A percentile compares a stretch with the other conserved stretches of the same genome.
phyloP scores from a whole-genome alignment of 2,888 invertebrate genomes.

The Mamestra brassicae region DNA sequence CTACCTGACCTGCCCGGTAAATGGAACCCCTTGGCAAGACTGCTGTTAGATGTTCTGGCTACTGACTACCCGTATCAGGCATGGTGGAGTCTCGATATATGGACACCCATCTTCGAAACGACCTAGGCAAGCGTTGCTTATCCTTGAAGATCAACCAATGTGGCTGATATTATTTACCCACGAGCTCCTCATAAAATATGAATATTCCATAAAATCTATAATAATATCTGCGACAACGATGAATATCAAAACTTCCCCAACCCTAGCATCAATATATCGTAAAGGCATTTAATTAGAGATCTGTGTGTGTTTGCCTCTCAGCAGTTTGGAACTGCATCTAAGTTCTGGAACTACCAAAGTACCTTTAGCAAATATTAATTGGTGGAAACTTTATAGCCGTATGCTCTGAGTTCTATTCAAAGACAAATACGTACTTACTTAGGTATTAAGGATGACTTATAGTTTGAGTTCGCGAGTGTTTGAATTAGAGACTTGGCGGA shows the following conservation, averaged over 20 bases:
- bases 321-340: constrained; percentile 75
- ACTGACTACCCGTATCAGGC: too few relatives aligned
- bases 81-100: too few relatives aligned
- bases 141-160: too few relatives aligned
- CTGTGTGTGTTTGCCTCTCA: constrained; percentile 61
- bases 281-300: constrained; percentile 69
- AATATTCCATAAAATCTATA: neutral
- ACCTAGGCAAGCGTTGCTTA: too few relatives aligned
- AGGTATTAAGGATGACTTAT: constrained; percentile 71
- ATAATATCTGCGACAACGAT: too few relatives aligned
- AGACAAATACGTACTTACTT: constrained; percentile 77
- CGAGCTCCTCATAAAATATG: neutral
- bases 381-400: constrained; percentile 74
- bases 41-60: too few relatives aligned
- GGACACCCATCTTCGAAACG: too few relatives aligned
- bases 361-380: constrained; percentile 85
- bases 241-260: constrained; percentile 10
- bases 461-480: constrained; percentile 70
- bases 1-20: too few relatives aligned
- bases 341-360: constrained; percentile 78
- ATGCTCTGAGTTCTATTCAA: constrained; percentile 74
- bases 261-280: constrained; percentile 41
- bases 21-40: too few relatives aligned
- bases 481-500: constrained; percentile 65
- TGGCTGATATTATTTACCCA: too few relatives aligned